phyloP scores from a whole-genome alignment of 2,888 invertebrate genomes.

The Aplocera efformata region DNA sequence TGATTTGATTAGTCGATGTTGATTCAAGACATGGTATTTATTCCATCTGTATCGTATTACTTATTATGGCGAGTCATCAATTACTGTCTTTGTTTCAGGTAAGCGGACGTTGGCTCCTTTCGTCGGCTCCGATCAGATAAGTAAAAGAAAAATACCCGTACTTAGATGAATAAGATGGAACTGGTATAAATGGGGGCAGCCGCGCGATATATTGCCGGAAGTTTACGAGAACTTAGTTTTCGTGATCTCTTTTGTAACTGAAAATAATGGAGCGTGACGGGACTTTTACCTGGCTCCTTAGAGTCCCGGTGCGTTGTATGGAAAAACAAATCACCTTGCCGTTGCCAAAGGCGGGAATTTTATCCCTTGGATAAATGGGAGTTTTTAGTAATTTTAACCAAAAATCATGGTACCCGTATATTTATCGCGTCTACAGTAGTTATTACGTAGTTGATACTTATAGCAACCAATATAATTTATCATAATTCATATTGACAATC shows the following conservation, averaged over 20 bases:
- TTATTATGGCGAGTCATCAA: slow-evolving; percentile 40
- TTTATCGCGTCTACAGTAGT: too few relatives aligned
- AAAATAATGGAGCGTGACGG: slow-evolving; percentile 29
- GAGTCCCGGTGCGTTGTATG: slow-evolving; percentile 2
- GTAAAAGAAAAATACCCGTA: slow-evolving; percentile 37
- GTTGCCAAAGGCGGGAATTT: background rate
- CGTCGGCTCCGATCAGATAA: slow-evolving; percentile 37
- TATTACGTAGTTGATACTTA: too few relatives aligned
- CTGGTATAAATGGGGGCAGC: slow-evolving; percentile 31
- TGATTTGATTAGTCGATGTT: too few relatives aligned
- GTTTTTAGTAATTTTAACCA: too few relatives aligned
- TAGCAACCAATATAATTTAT: too few relatives aligned
- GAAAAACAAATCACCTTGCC: slow-evolving; percentile 2
- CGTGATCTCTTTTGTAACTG: slow-evolving; percentile 31
- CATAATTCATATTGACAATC: too few relatives aligned
- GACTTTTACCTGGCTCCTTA: slow-evolving; percentile 19
- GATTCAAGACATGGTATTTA: too few relatives aligned
- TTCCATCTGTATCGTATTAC: slow-evolving; percentile 26
- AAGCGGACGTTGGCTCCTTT: slow-evolving; percentile 38
- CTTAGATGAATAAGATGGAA: slow-evolving; percentile 33
- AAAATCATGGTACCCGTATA: too few relatives aligned
- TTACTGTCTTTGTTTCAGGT: slow-evolving; percentile 59
- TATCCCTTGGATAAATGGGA: too few relatives aligned
- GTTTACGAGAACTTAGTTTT: slow-evolving; percentile 30
- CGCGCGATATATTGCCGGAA: slow-evolving; percentile 29